Conservation (phyloP, 2,888 invertebrate genomes). For the Resseliella maxima region DNA sequence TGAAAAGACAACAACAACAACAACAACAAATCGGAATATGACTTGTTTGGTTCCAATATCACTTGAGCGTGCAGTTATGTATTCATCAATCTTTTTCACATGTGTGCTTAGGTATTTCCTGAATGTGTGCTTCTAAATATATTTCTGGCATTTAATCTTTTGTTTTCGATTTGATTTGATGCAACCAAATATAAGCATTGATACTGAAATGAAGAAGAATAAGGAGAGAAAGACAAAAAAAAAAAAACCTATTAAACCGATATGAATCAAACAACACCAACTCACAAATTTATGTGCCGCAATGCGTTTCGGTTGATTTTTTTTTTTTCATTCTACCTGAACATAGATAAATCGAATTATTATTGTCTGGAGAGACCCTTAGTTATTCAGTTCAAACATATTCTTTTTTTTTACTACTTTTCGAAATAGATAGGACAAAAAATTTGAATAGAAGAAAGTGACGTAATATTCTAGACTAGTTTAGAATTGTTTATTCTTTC, state of each 20-base stretch:
- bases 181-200: neutral
- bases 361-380: neutral
- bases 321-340: neutral
- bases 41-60: neutral
- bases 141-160: neutral
- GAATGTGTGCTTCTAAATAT: neutral
- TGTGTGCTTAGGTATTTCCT: neutral
- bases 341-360: neutral
- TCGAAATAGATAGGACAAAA: neutral
- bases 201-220: neutral
- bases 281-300: neutral
- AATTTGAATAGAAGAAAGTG: slow-evolving; percentile 11
- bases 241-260: slow-evolving; percentile 23
- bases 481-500: neutral
- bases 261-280: slow-evolving; percentile 36
- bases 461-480: neutral
- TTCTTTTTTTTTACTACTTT: neutral
- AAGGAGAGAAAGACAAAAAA: neutral
- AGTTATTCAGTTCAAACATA: neutral
- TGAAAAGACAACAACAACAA: too few relatives aligned
- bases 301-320: neutral
- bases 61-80: neutral
- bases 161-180: neutral
- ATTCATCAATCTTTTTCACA: slow-evolving; percentile 17
- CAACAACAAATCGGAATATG: neutral